phyloP scores from a whole-genome alignment of 2,113 vertebrate genomes.

The Grammomys surdaster region DNA sequence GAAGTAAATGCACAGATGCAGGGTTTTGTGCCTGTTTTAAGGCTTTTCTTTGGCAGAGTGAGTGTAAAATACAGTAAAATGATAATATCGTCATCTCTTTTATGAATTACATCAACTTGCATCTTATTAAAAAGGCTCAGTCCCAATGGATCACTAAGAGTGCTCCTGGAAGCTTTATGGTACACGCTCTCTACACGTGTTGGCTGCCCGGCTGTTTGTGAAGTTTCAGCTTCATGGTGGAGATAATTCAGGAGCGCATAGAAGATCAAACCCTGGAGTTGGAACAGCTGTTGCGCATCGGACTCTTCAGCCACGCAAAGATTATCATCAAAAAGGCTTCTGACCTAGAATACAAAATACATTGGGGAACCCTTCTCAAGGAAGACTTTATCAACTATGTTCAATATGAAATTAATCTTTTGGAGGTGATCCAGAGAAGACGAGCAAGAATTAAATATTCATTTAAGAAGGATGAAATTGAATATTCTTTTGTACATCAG shows the following conservation, averaged over 20 bases:
- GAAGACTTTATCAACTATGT: slow-evolving; percentile 95
- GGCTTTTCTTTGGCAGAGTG: slow-evolving; percentile 87
- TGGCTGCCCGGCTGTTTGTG: accelerated
- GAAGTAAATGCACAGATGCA: slow-evolving; percentile 87
- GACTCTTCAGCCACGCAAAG: slow-evolving; percentile 93
- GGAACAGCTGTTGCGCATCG: slow-evolving; percentile 95
- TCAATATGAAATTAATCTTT: slow-evolving; percentile 97
- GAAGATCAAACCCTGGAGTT: slow-evolving; percentile 94
- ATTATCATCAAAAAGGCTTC: slow-evolving; percentile 94
- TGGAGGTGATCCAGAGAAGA: slow-evolving; percentile 96
- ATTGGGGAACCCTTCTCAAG: slow-evolving; percentile 91
- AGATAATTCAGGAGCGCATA: slow-evolving; percentile 92
- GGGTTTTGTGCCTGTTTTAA: slow-evolving; percentile 90
- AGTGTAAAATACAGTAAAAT: slow-evolving; percentile 86
- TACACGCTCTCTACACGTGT: accelerated
- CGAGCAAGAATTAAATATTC: slow-evolving; percentile 92
- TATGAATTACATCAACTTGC: slow-evolving; percentile 69
- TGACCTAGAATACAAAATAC: slow-evolving; percentile 96
- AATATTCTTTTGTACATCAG: slow-evolving; percentile 91
- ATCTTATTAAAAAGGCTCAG: no score
- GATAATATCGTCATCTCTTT: slow-evolving; percentile 76
- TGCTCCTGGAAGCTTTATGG: accelerated
- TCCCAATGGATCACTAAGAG: slow-evolving; percentile 78
- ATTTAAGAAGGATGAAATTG: slow-evolving; percentile 97
- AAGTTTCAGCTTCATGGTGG: slow-evolving; percentile 89